phyloP scores from a whole-genome alignment of 1,140 invertebrate species.

The Papilio polyxenes region DNA sequence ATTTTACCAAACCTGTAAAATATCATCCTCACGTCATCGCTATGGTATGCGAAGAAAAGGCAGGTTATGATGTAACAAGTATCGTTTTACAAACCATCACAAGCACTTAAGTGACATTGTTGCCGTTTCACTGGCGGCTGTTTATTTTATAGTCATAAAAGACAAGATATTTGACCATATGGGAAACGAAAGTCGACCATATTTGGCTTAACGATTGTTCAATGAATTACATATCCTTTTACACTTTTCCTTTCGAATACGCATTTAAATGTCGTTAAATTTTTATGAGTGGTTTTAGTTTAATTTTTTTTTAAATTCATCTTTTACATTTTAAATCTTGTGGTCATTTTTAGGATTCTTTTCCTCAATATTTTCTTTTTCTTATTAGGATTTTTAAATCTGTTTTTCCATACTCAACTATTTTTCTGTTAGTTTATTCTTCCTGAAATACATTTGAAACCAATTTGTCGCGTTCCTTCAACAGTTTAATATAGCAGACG shows the following conservation, averaged over 20 bases:
- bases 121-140: slow-evolving; percentile 22
- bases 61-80: slow-evolving; percentile 3
- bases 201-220: slow-evolving; percentile 19
- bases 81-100: background rate
- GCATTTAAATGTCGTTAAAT: slow-evolving; percentile 5
- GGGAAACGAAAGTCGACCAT: slow-evolving; percentile 35
- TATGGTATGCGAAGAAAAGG: slow-evolving; percentile 1
- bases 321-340: background rate
- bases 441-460: slow-evolving; percentile 9
- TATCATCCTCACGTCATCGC: background rate
- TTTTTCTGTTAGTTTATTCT: background rate
- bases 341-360: background rate
- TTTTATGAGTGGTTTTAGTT: background rate
- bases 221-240: slow-evolving; percentile 34
- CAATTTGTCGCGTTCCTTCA: slow-evolving; percentile 17
- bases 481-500: background rate
- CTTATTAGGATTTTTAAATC: background rate
- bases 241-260: slow-evolving; percentile 25
- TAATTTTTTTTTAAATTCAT: background rate
- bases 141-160: slow-evolving; percentile 30
- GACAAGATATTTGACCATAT: slow-evolving; percentile 22
- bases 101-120: slow-evolving; percentile 24
- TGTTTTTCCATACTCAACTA: too few relatives aligned
- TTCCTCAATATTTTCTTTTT: background rate
- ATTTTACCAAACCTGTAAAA: background rate